phyloP scores from a whole-genome alignment of 2,113 vertebrate species.

The Sinocyclocheilus rhinocerous region DNA sequence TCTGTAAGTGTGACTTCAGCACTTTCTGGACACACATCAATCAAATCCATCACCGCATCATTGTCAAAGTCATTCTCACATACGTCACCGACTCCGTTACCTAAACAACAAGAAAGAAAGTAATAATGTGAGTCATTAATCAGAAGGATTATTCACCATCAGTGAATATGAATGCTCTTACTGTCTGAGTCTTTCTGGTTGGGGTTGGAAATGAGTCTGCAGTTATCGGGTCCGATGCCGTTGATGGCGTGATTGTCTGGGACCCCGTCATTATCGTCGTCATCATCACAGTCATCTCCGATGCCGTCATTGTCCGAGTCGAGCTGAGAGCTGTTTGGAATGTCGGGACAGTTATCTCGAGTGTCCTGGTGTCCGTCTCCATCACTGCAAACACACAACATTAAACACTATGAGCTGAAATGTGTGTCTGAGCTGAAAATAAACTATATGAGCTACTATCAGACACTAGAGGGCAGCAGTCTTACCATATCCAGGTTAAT shows the following conservation, averaged over 20 bases:
- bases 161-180: slow-evolving; percentile 60
- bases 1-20: slow-evolving; percentile 94
- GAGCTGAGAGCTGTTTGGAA: slow-evolving; percentile 94
- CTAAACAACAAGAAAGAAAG: slow-evolving; percentile 64
- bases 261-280: slow-evolving; percentile 92
- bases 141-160: neutral
- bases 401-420: neutral
- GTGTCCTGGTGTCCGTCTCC: slow-evolving; percentile 94
- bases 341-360: slow-evolving; percentile 91
- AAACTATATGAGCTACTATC: neutral
- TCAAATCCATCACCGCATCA: slow-evolving; percentile 83
- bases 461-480: slow-evolving; percentile 39
- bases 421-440: neutral
- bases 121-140: neutral
- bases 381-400: slow-evolving; percentile 74
- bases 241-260: slow-evolving; percentile 73
- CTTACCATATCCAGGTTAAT: neutral
- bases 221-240: slow-evolving; percentile 87
- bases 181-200: slow-evolving; percentile 94
- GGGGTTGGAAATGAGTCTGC: slow-evolving; percentile 91
- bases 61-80: slow-evolving; percentile 96
- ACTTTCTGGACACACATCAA: slow-evolving; percentile 93
- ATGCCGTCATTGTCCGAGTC: slow-evolving; percentile 94
- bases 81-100: slow-evolving; percentile 87
- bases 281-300: slow-evolving; percentile 92